Percentiles rank a stretch among this genome's conserved stretches.
Evolutionary conservation across 1,140 invertebrate species (phyloP).

Genomic region (Dendroctonus valens): DNA sequence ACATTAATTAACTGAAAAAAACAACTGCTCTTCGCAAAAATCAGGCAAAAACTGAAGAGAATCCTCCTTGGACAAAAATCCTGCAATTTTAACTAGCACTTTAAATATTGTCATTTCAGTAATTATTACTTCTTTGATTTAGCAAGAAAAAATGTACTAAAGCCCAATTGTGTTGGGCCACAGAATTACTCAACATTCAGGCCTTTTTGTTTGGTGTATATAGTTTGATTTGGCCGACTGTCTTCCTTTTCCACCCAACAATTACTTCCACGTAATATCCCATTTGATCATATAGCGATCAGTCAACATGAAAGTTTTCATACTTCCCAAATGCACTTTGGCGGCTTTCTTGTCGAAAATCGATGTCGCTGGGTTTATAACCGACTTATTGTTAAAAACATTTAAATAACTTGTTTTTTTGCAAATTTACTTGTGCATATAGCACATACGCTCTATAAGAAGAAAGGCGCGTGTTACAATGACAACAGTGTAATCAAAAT

Average conservation of each 20-base stretch:
- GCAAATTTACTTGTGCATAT: too few species aligned
- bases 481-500: too few species aligned
- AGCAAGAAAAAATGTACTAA: neutral
- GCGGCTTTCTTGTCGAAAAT: neutral
- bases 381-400: neutral
- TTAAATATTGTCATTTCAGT: constrained; percentile 9
- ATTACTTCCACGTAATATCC: too few species aligned
- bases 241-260: neutral
- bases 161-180: too few species aligned
- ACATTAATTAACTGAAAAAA: neutral
- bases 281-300: too few species aligned
- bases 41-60: neutral
- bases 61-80: neutral
- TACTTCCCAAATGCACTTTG: too few species aligned
- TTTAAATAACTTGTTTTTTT: neutral
- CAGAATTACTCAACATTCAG: too few species aligned
- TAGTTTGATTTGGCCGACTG: constrained; percentile 5
- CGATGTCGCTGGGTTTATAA: too few species aligned
- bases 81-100: neutral
- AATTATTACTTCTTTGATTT: neutral
- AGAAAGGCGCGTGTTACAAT: too few species aligned
- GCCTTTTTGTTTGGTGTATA: too few species aligned
- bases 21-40: neutral
- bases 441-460: too few species aligned
- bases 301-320: too few species aligned